Percentiles rank a stretch among this genome's conserved stretches.
Evolutionary conservation across 2,797 vertebrate species (phyloP).

Genomic region (Lacerta viridis): DNA sequence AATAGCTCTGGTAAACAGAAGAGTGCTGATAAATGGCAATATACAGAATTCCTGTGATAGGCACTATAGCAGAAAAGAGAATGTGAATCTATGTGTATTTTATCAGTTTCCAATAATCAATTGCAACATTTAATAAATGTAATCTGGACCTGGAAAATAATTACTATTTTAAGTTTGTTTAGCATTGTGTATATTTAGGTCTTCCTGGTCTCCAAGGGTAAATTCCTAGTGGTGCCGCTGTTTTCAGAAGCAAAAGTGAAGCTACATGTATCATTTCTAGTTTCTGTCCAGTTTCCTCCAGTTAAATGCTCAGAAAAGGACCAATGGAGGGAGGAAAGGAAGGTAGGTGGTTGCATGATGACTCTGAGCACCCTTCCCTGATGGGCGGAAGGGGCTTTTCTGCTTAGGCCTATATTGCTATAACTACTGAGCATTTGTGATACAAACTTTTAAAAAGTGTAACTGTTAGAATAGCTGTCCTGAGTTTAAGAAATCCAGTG

Average conservation of each 20-base stretch:
- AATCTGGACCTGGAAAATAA: background rate
- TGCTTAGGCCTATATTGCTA: too few species aligned
- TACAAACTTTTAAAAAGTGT: background rate
- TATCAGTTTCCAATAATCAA: background rate
- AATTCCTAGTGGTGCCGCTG: background rate
- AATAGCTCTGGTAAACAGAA: background rate
- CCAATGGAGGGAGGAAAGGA: too few species aligned
- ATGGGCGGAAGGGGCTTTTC: too few species aligned
- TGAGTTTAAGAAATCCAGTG: background rate
- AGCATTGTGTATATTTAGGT: background rate
- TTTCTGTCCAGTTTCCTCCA: conserved; percentile 11
- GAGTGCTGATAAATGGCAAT: background rate
- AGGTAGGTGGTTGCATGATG: too few species aligned
- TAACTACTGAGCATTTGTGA: too few species aligned
- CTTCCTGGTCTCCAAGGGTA: background rate
- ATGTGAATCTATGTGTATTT: background rate
- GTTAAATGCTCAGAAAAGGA: background rate
- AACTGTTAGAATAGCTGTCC: background rate
- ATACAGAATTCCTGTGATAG: background rate
- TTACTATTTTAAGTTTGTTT: background rate
- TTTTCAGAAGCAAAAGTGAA: conserved; percentile 11
- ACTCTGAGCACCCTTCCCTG: background rate
- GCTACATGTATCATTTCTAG: conserved; percentile 8
- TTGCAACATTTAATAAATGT: background rate
- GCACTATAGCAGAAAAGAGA: background rate